Evolutionary conservation across 2,113 vertebrate genomes (phyloP).

Genomic region (Gymnarchus niloticus): DNA sequence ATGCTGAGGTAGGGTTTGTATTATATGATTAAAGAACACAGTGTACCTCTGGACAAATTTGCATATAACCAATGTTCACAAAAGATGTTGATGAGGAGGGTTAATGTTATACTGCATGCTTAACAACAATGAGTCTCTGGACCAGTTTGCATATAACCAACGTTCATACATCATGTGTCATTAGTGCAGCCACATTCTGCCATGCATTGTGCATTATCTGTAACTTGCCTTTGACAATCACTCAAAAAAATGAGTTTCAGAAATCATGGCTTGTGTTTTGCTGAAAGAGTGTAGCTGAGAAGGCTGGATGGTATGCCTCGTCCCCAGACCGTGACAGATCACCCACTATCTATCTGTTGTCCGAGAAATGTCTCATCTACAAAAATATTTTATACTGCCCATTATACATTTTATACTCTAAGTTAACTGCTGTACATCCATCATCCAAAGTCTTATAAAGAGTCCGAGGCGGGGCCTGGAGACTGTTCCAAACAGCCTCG

Average conservation of each 20-base stretch:
- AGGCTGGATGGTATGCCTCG: no score
- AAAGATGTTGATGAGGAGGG: no score
- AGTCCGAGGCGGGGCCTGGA: not conserved
- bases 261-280: not conserved
- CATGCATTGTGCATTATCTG: not conserved
- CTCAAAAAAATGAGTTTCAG: not conserved
- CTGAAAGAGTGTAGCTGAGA: not conserved
- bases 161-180: no score
- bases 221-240: not conserved
- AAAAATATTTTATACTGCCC: not conserved
- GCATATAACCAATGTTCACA: no score
- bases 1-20: no score
- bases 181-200: not conserved
- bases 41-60: not conserved
- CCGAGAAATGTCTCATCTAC: not conserved
- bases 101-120: not conserved
- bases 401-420: not conserved
- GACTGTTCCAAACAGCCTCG: not conserved
- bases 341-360: not conserved
- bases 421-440: no score
- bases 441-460: no score
- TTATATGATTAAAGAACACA: not conserved
- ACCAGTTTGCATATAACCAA: not conserved
- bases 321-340: not conserved
- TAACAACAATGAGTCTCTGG: not conserved